Evolutionary conservation across 2,797 vertebrate species (phyloP).

Genomic region (Tympanoctomys barrerae): DNA sequence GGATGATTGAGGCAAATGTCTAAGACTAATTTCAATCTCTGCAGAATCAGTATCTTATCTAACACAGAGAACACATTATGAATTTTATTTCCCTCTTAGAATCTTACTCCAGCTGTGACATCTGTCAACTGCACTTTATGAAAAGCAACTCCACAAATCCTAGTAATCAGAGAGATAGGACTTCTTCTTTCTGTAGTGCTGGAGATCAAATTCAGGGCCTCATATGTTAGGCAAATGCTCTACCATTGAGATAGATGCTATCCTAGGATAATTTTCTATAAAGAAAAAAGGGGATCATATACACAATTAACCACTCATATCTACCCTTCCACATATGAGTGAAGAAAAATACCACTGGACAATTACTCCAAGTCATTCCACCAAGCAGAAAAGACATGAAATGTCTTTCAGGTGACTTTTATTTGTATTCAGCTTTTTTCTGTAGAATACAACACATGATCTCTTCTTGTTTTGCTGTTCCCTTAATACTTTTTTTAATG

Average conservation of each 20-base stretch:
- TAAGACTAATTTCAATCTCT: constrained; percentile 43
- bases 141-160: background rate
- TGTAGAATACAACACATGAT: background rate
- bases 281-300: constrained; percentile 29
- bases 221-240: background rate
- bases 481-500: constrained; percentile 48
- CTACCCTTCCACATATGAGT: background rate
- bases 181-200: background rate
- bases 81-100: constrained; percentile 37
- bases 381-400: background rate
- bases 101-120: constrained; percentile 30
- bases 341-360: background rate
- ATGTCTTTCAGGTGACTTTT: constrained; percentile 26
- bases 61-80: background rate
- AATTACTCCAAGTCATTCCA: background rate
- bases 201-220: background rate
- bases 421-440: constrained; percentile 49
- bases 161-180: background rate
- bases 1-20: constrained; percentile 47
- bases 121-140: background rate
- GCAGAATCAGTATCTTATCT: background rate
- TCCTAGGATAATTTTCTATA: constrained; percentile 11
- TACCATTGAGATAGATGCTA: background rate
- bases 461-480: constrained; percentile 55
- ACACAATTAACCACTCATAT: background rate